A percentile compares a stretch with the other conserved stretches of the same genome.
Conservation (phyloP, 2,888 invertebrate genomes). For the Melinaea menophilus region DNA sequence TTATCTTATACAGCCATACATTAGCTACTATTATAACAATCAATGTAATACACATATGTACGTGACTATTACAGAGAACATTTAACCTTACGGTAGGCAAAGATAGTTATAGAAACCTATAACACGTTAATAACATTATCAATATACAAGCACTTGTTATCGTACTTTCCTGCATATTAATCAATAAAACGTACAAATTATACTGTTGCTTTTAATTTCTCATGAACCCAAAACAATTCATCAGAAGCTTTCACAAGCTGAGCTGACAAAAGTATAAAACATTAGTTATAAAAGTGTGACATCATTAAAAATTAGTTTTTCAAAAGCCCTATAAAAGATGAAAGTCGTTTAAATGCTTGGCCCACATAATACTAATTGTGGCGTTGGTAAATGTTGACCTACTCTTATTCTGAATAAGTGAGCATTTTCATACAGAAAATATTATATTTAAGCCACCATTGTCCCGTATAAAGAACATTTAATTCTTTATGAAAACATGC, state of each 20-base stretch:
- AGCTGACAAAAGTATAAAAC: slow-evolving; percentile 12
- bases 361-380: slow-evolving; percentile 22
- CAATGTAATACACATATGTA: too few relatives aligned
- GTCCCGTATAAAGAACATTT: slow-evolving; percentile 32
- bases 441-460: slow-evolving; percentile 18
- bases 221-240: too few relatives aligned
- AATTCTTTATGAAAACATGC: slow-evolving; percentile 29
- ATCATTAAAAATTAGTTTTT: slow-evolving; percentile 26
- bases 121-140: too few relatives aligned
- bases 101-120: too few relatives aligned
- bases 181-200: too few relatives aligned
- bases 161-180: too few relatives aligned
- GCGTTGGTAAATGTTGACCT: slow-evolving; percentile 31
- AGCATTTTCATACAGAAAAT: slow-evolving; percentile 24
- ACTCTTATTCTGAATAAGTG: slow-evolving; percentile 31
- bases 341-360: slow-evolving; percentile 24
- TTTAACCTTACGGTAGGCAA: too few relatives aligned
- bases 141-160: too few relatives aligned
- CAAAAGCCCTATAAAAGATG: slow-evolving; percentile 24
- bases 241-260: background rate
- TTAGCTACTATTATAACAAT: too few relatives aligned
- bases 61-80: too few relatives aligned
- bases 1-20: too few relatives aligned
- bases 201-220: too few relatives aligned
- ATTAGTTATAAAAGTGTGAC: slow-evolving; percentile 20